A percentile compares a stretch with the other conserved stretches of the same genome.
These are phyloP conservation scores for Lymantria monacha DNA, from an alignment of 2,888 invertebrate species.

Conservation along the genomic window DNA sequence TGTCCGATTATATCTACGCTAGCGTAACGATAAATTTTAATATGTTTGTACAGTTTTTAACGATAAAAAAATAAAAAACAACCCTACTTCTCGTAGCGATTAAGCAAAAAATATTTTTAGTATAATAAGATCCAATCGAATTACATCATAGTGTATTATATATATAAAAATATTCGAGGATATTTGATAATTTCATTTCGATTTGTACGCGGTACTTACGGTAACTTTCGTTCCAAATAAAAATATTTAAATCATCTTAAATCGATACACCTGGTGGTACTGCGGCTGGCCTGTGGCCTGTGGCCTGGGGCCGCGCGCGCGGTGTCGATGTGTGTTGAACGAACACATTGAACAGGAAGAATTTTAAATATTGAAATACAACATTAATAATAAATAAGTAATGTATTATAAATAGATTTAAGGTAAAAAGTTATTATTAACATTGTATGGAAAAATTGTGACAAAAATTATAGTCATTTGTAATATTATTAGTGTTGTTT, in stretches of 20 bases:
- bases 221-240: slow-evolving; percentile 58
- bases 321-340: too few species aligned
- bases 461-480: slow-evolving; percentile 83
- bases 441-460: slow-evolving; percentile 83
- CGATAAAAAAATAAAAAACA: slow-evolving; percentile 46
- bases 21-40: slow-evolving; percentile 60
- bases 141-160: slow-evolving; percentile 78
- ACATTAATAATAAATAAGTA: slow-evolving; percentile 77
- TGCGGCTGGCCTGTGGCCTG: too few species aligned
- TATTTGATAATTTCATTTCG: slow-evolving; percentile 64
- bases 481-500: slow-evolving; percentile 80
- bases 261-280: too few species aligned
- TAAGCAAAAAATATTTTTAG: slow-evolving; percentile 80
- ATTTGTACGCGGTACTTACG: slow-evolving; percentile 61
- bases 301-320: too few species aligned
- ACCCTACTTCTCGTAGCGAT: slow-evolving; percentile 69
- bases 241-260: slow-evolving; percentile 54
- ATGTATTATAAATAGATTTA: slow-evolving; percentile 80
- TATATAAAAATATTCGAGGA: slow-evolving; percentile 66
- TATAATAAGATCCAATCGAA: slow-evolving; percentile 81
- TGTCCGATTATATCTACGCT: slow-evolving; percentile 58
- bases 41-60: slow-evolving; percentile 81
- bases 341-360: slow-evolving; percentile 77
- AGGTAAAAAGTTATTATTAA: slow-evolving; percentile 83
- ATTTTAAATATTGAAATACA: slow-evolving; percentile 78